Base-by-base conservation (phyloP, 2,797 vertebrate species). In the Sebastes diaconus region DNA sequence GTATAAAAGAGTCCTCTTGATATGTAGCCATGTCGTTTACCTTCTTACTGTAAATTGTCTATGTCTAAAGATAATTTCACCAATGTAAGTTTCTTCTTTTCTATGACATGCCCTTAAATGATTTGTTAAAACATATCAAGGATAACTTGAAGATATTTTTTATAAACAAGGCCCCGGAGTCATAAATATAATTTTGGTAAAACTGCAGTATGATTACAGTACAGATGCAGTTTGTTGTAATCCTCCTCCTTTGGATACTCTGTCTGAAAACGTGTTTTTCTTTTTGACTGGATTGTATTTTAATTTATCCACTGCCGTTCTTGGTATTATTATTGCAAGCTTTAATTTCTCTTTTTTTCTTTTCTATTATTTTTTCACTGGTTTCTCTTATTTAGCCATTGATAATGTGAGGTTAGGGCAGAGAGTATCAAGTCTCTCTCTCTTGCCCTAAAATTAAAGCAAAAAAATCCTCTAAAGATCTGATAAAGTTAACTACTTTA, bases 271-370 rank as follows among this genome's bases (percentile, higher is more conserved):
- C 7, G 2, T 34, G 18, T 42, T 57, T 39, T 72, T 73, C 7
- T 42, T 76, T 84, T 68, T 55, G 68, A 69, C 71, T 74, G 54
- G 69, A 69, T 82, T 87, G 71, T 68, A 50, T 86, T 91, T 80
- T 80, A 59, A 80, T 86, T 88, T 77, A 75, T 84, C 80, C 52
- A 50, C 30, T 77, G 67, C 67, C 68, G 61, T 72, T 90, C 65
- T 75, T 68, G 60, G 29, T 68, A 71, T 77, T 75, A 64, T 78
- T 68, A 79, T 68, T 58, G 30, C 66, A 70, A 93, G 89, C 90
- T 93, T 94, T 90, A 84, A 91, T 88, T 87, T 79, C 1, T 52
- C 14, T 66, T 34, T 14, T 64, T 75, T 80, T 27, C 64, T 66
- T 29, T 73, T 74, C 30, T 72, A 1, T 36, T 75, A 16, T 70